Evolutionary conservation across 2,113 vertebrate species (phyloP), one percentile per base, ranked within the genome.

Genomic region (Leptobrachium ailaonicum): DNA sequence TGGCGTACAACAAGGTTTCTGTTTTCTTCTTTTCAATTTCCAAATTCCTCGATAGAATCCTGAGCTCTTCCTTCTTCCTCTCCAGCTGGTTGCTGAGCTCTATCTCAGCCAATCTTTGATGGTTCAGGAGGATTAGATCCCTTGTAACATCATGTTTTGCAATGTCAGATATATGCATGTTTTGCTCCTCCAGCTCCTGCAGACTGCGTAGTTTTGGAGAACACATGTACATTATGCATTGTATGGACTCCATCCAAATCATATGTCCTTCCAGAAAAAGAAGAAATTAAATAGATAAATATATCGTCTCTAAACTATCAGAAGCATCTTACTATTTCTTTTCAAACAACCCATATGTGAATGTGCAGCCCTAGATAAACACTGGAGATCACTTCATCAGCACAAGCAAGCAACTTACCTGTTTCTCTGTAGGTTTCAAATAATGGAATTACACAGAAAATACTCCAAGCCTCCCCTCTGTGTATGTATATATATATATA

Each of bases 11-110:
- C 73, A 95, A 82, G 0, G 88, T 92, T 82, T 95, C 91, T 0
- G 92, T 92, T 85, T 93, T 96, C 86, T 93, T 88, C 85, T 95
- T 94, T 73, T 95, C 87, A 0, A 84, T 69, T 77, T 94, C 91
- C 40, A 93, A 11, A 77, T 92, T 86, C 66, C 87, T 88, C 1
- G 90, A 94, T 71, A 94, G 91, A 58, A 93, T 85, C 2, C 89
- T 82, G 12, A 96, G 78, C 66, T 93, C 92, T 83, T 90, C 86
- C 82, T 89, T 90, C 82, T 93, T 92, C n/a, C 85, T 88, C 79
- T 94, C 92, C 71, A 95, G 80, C 74, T 94, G 88, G 68, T 88
- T 91, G 83, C 89, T 93, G 82, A 95, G 84, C 73, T 94, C 89
- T 13, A 68, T 91, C 83, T 95, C 91, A 0, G 87, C 86, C 58